Conservation (phyloP, 2,113 vertebrate genomes). For the Nyctereutes procyonoides region DNA sequence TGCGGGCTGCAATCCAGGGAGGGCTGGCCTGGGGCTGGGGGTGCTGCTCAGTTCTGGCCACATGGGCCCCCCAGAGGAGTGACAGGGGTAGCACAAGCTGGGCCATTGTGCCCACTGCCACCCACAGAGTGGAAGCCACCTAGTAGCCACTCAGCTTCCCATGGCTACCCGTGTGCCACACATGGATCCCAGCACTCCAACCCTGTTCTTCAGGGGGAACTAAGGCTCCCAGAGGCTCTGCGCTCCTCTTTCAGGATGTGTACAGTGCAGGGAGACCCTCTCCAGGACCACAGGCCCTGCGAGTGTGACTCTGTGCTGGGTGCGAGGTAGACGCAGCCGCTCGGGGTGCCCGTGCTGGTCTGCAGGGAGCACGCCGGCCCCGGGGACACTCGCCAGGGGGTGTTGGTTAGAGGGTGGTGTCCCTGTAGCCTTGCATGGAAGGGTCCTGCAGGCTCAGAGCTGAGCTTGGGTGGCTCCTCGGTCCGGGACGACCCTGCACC, state of each 20-base stretch:
- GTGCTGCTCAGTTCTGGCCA: not conserved
- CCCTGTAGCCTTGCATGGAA: accelerated
- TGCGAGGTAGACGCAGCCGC: accelerated
- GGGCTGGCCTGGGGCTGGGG: not conserved
- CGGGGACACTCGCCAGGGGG: not conserved
- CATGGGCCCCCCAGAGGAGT: not conserved
- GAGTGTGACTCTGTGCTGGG: accelerated
- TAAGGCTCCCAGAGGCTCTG: not conserved
- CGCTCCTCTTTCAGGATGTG: no score
- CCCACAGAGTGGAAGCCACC: not conserved
- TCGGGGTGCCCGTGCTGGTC: no score
- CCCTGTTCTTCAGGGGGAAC: accelerated
- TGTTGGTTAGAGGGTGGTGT: accelerated
- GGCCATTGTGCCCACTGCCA: not conserved
- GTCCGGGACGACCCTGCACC: accelerated
- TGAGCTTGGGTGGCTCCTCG: no score
- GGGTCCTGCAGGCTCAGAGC: not conserved
- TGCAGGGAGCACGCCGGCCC: accelerated
- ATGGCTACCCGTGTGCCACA: no score
- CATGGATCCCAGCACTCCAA: accelerated
- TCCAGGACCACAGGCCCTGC: not conserved
- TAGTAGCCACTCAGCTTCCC: no score
- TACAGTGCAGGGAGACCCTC: not conserved
- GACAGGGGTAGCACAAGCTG: not conserved
- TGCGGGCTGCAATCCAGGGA: not conserved